A percentile compares a stretch with the other conserved stretches of the same genome.
phyloP scores from a whole-genome alignment of 2,797 vertebrate genomes.

The Neopelma chrysocephalum region DNA sequence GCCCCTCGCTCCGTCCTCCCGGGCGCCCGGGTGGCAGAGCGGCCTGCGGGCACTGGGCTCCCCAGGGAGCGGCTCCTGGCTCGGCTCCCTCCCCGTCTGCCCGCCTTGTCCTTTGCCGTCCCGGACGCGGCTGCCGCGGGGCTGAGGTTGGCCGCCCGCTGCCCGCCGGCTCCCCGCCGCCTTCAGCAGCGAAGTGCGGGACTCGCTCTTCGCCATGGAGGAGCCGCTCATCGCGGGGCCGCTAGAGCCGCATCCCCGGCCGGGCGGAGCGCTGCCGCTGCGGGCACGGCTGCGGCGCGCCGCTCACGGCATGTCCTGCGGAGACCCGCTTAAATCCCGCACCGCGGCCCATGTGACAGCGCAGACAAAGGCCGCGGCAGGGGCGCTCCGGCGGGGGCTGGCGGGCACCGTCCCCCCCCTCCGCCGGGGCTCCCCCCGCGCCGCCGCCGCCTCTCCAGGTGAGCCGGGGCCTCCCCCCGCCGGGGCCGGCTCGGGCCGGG shows the following conservation, averaged over 20 bases:
- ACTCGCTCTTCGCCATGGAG: slow-evolving; percentile 87
- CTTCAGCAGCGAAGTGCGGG: slow-evolving; percentile 85
- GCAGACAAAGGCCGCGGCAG: slow-evolving; percentile 58
- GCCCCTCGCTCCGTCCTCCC: slow-evolving; percentile 68
- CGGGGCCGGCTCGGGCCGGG: background rate
- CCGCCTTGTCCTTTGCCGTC: slow-evolving; percentile 42
- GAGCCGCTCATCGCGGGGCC: slow-evolving; percentile 82
- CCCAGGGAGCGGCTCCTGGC: slow-evolving; percentile 75
- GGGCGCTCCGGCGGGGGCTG: slow-evolving; percentile 53
- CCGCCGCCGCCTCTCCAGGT: slow-evolving; percentile 56
- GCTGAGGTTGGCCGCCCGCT: slow-evolving; percentile 64
- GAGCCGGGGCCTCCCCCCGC: slow-evolving; percentile 2
- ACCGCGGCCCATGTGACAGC: slow-evolving; percentile 79
- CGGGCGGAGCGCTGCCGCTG: slow-evolving; percentile 66
- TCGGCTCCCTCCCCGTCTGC: slow-evolving; percentile 19
- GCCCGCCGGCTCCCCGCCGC: slow-evolving; percentile 75
- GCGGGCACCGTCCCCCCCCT: background rate
- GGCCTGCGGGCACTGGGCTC: slow-evolving; percentile 90
- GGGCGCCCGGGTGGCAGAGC: slow-evolving; percentile 83
- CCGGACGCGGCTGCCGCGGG: slow-evolving; percentile 61
- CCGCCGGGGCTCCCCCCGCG: background rate
- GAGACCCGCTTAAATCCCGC: slow-evolving; percentile 77
- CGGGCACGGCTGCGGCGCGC: slow-evolving; percentile 69
- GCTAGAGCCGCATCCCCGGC: slow-evolving; percentile 71
- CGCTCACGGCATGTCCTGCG: slow-evolving; percentile 73